phyloP scores from a whole-genome alignment of 2,888 invertebrate species.

The Drosophila pseudotakahashii region DNA sequence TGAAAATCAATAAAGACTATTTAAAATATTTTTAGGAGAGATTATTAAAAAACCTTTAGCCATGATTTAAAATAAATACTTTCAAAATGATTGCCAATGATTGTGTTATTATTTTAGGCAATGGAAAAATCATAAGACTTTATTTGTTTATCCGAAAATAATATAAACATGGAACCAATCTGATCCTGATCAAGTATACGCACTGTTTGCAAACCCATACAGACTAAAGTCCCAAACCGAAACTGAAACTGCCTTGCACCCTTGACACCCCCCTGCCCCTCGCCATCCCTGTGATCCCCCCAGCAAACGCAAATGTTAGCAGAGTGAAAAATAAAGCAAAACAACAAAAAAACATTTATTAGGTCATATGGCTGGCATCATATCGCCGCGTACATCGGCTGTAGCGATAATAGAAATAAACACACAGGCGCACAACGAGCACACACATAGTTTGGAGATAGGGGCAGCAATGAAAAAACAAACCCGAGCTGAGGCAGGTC shows the following conservation, averaged over 20 bases:
- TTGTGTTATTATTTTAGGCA: background rate
- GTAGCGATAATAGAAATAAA: conserved; percentile 73
- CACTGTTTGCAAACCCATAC: conserved; percentile 3
- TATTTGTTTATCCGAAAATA: background rate
- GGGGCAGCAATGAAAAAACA: conserved; percentile 56
- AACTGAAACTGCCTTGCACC: conserved; percentile 4
- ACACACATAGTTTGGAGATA: conserved; percentile 35
- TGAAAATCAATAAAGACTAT: too few species aligned
- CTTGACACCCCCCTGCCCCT: background rate
- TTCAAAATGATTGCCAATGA: too few species aligned
- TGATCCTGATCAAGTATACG: conserved; percentile 25
- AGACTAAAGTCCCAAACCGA: background rate
- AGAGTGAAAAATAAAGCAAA: conserved; percentile 30
- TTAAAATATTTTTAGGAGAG: too few species aligned
- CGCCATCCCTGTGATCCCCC: background rate
- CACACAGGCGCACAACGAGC: conserved; percentile 43
- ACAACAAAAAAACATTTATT: conserved; percentile 64
- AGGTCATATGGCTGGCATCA: conserved; percentile 69
- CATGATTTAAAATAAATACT: too few species aligned
- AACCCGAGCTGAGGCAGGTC: conserved; percentile 62
- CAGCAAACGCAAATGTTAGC: conserved; percentile 23
- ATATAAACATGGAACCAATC: background rate
- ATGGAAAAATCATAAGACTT: background rate
- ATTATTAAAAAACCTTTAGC: too few species aligned
- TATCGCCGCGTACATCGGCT: conserved; percentile 72